phyloP scores from a whole-genome alignment of 2,113 vertebrate genomes.

The Ciconia boyciana region DNA sequence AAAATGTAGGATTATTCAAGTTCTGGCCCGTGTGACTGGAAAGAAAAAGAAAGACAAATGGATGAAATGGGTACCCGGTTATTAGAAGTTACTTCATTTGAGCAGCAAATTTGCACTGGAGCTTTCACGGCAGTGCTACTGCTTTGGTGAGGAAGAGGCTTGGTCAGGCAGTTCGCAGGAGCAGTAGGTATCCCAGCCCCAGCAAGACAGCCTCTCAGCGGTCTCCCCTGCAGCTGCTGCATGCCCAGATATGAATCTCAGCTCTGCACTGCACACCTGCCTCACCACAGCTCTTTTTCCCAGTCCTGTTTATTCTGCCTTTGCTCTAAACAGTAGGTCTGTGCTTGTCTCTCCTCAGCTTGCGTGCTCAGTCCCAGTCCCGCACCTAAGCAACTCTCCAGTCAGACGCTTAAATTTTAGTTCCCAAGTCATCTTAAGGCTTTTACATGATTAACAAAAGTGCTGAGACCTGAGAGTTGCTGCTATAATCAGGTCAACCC shows the following conservation, averaged over 20 bases:
- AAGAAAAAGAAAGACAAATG: not conserved
- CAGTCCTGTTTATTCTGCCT: not conserved
- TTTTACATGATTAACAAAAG: conserved; percentile 15
- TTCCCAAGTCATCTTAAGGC: not conserved
- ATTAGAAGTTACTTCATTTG: not conserved
- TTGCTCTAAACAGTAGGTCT: not conserved
- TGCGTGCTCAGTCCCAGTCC: not conserved
- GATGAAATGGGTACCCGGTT: not conserved
- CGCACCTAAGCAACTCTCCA: not conserved
- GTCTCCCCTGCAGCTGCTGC: too few relatives aligned
- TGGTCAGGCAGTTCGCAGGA: not conserved
- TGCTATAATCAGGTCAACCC: conserved; percentile 1
- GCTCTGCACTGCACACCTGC: too few relatives aligned
- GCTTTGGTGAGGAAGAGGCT: not conserved
- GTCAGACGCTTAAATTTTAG: not conserved
- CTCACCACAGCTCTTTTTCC: not conserved
- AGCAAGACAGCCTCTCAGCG: not conserved
- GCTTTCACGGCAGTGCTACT: accelerated
- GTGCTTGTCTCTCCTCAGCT: not conserved
- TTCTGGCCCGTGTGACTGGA: not conserved
- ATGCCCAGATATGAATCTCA: not conserved
- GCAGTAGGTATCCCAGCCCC: not conserved
- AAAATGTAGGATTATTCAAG: not conserved
- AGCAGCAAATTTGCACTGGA: not conserved
- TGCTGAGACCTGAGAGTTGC: not conserved